Base-by-base conservation (phyloP, 2,113 vertebrate species). In the Tupaia tana region DNA sequence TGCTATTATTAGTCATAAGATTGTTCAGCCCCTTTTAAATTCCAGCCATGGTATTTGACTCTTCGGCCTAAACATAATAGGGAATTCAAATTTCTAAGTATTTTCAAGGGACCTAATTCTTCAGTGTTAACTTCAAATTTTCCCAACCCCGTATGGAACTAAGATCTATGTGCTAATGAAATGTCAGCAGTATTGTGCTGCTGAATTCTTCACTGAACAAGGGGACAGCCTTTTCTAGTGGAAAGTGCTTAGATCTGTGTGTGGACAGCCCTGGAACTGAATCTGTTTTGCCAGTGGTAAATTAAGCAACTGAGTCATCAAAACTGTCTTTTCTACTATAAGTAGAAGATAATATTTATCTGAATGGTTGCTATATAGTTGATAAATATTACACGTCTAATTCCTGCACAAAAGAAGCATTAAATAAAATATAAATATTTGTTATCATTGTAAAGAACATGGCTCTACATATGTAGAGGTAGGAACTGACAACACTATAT, bases 1-100 rank as follows among this genome's bases (percentile, higher is more conserved):
- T 97, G 95, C 96, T 97, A 95, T 97, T 94, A 97, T 94, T 97
- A 92, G 95, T 98, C 96, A 96, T 90, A 97, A 97, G 96, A 97
- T 78, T 94, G 52, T 75, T 96, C 84, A 88, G 89, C 84, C 69
- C 19, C 93, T 97, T 97, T 93, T 93, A 96, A 97, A 97, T 94
- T 96, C 96, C 92, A 96, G 86, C 67, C 83, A 74, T 86, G 86
- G 88, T 86, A 97, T 96, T 97, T 96, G 89, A 92, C 71, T 87
- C 85, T 93, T 80, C 95, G 71, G 78, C 34, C 79, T 96, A 93
- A 91, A 91, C 31, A 71, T 90, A 96, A 89, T 61, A 84, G 27
- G 34, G 54, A 96, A 94, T 78, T 95, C 43, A 95, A 94, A 97
- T 64, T 91, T 71, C 75, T 94, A 86, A 90, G 93, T 93, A 73